Base-by-base conservation (phyloP, 2,888 invertebrate species). In the Heteromyza rotundicornis region DNA sequence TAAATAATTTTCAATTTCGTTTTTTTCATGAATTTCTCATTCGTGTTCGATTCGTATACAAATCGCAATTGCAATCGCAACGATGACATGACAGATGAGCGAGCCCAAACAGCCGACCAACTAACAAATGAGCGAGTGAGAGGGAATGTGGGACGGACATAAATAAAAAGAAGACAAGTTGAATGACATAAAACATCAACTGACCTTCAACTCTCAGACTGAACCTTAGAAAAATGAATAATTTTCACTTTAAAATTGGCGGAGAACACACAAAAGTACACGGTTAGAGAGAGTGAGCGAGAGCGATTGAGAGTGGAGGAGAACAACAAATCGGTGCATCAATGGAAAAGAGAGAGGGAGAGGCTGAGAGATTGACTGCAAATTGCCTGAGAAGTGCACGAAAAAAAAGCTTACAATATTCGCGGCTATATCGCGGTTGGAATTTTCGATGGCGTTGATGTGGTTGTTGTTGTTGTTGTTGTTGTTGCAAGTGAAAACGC, bases 101-200 rank as follows among this genome's bases (percentile, higher is more conserved):
- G 47, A 47, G 40, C 14, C 40, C n/a, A 32, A n/a, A 40, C 40
- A n/a, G n/a, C 40, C 40, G 16, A 40, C 40, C 7, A 40, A 40
- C 40, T 8, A n/a, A 40, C 8, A 40, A 20, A 19, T 14, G 17
- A 47, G 20, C 32, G 44, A 32, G 24, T 47, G 49, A 49, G n/a
- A 7, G 49, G 16, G 27, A 3, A 14, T 49, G 19, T n/a, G 40
- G 24, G 40, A 24, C 22, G 17, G 36, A 35, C 17, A 22, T 17
- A 27, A 32, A 47, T 27, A 57, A 49, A 61, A 67, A 62, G 63
- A 66, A 65, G 63, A 74, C 80, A 82, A 81, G 81, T 81, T 81
- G 82, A 81, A 81, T 81, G 81, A 81, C 81, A 82, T 81, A 82
- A 82, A 82, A 80, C 79, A 80, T 79, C 79, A 75, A 80, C 81